Evolutionary conservation across 2,888 invertebrate species (phyloP), one percentile per base, ranked within the genome.

Genomic region (Cosmia pyralina): DNA sequence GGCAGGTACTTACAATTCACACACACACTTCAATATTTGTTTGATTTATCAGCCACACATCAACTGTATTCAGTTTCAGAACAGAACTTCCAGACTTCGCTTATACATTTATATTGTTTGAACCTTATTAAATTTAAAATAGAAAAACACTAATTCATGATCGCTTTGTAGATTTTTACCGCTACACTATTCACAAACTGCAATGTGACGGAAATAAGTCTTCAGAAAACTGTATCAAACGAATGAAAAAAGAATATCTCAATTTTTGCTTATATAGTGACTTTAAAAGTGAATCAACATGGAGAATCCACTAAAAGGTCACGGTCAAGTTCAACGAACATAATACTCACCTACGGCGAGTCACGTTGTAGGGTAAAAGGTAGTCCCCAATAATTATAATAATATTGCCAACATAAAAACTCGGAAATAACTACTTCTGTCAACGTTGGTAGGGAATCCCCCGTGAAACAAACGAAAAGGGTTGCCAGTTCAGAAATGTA

Each of bases 1-100:
- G 41, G 5, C 28, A 55, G 55, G 55, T 63, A 63, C 63, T 64
- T 48, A 48, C 63, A 48, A 48, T 48, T 34, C 15, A 52, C n/a
- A n/a, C 15, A n/a, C 10, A 10, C 64, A n/a, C 52, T 52, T 63
- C 34, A 50, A 48, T 48, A 50, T n/a, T 34, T 50, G 50, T 34
- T 34, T 63, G 19, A 38, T 59, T n/a, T 38, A 28, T 28, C 4
- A 19, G 10, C 10, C 50, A 64, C 34, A n/a, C 15, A 64, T 48
- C 13, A 28, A 17, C 60, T 44, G 28, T 28, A 50, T 34, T 64
- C 10, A 13, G 15, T 48, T 34, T 34, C 19, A 34, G 19, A 34
- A 34, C 48, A 34, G 8, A 46, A 13, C 19, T 63, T 28, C 19
- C 19, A 28, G 4, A 13, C 2, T 34, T 63, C 4, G 13, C 19